Base-by-base conservation (phyloP, 2,888 invertebrate species). In the Andricus curvator region DNA sequence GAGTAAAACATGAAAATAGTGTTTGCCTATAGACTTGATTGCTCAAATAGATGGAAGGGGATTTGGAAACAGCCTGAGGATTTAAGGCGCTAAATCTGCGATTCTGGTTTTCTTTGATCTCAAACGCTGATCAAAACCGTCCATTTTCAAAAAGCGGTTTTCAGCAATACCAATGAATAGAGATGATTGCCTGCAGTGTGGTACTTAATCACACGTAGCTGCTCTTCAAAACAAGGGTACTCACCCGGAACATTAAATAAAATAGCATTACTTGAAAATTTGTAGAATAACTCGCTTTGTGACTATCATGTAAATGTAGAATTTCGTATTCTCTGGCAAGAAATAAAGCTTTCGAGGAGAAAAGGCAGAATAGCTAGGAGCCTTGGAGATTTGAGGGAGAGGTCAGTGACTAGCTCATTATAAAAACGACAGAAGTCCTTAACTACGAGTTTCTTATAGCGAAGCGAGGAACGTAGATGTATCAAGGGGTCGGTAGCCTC, bases 401-500 rank as follows among this genome's bases (percentile, higher is more conserved):
- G 25, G 37, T 66, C 65, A 33, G 65, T 66, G 65, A 37, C 65
- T 66, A 66, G 65, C n/a, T 66, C 37, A 67, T 67, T 67, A 67
- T 37, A 62, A 62, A 62, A 37, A 41, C 67, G 41, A 67, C 67
- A 41, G 41, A 67, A 67, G 67, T 67, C 67, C 37, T 67, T 41
- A 67, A 41, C 41, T 41, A 67, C 20, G n/a, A 67, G 41, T 41
- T 67, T 62, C 37, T 67, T 67, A 67, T 41, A 67, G 37, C 22
- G n/a, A n/a, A 13, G 20, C 33, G 29, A 56, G 56, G 74, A 74
- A 74, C 51, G n/a, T 74, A 25, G 62, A 62, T 25, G 25, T 68
- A 56, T 74, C 51, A 74, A 74, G 74, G 74, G 74, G 74, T 56
- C 74, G 74, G 74, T 74, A 78, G 67, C 78, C 81, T 82, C 78